Base-by-base conservation (phyloP, 2,888 invertebrate species). In the Dasysyrphus tricinctus region DNA sequence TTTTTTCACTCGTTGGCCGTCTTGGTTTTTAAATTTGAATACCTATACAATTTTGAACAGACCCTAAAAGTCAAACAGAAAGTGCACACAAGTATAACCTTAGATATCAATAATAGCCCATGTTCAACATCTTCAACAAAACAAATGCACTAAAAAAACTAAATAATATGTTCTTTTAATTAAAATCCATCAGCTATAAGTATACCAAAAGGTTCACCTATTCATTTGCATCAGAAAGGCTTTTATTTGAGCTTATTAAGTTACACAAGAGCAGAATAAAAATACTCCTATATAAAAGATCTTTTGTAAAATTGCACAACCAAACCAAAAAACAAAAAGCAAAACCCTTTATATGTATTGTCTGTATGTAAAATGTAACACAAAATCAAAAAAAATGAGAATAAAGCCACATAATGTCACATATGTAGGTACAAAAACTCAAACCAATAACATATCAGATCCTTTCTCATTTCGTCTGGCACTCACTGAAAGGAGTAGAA, bases 161-260 rank as follows among this genome's bases (percentile, higher is more conserved):
- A 16, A 47, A 9, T 47, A 47, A 9, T 47, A 16, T 47, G 16
- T 8, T 16, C 16, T 47, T 47, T 16, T 47, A 16, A 47, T 47
- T 47, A 47, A 16, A 47, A 47, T 47, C 47, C 47, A 32, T 32
- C 3, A 3, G 8, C 16, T 47, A 47, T 3, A 3, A 24, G 24
- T 24, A 24, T 24, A 24, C 16, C 16, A 16, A 47, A 47, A 47
- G 8, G 16, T 47, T 16, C 47, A 47, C 9, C 47, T 16, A 47
- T 47, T 47, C n/a, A 47, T 47, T 47, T 47, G 47, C 47, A 47
- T 47, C 47, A 47, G n/a, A 47, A 47, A 47, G 16, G 16, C 9
- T 9, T 47, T 47, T 24, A 16, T 16, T 47, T 47, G 3, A 47
- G 16, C 16, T 16, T 16, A 47, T 47, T 16, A 42, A 12, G 5